Base-by-base conservation (phyloP, 2,888 invertebrate genomes). In the Catocala nupta region DNA sequence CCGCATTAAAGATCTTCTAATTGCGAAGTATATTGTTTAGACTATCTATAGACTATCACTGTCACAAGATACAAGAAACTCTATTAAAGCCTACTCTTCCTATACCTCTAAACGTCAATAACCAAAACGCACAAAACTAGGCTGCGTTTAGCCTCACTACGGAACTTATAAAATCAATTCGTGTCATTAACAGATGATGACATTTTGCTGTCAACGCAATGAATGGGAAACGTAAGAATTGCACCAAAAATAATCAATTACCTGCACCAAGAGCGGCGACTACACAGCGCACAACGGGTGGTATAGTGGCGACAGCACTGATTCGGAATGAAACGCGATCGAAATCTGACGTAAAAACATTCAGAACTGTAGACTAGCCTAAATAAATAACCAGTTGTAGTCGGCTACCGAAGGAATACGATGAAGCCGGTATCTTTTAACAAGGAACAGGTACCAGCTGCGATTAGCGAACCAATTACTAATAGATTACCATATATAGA, bases 161-260 rank as follows among this genome's bases (percentile, higher is more conserved):
- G 25, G 25, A 25, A 25, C 25, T 25, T 3, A 3, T 25, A 25
- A 25, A 25, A 25, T 25, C 25, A 25, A 25, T 39, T 39, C 8
- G 9, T 39, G 36, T 33, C 33, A 1, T 49, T 11, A 33, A 4
- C 36, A 49, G 11, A 33, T 34, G n/a, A 34, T 50, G 49, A 50
- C 34, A 34, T 2, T 25, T n/a, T 34, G n/a, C 1, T 25, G 34
- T 48, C 49, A 33, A 34, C n/a, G 25, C 49, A 25, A 33, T 50
- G 49, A 50, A 50, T 50, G 25, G 9, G 13, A 48, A 7, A 50
- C 6, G 49, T 16, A 50, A 59, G 12, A 12, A 39, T 33, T 13
- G n/a, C 25, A 44, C 70, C 62, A 63, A 55, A 51, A 54, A 66
- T 51, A 71, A 69, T 63, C 69, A 69, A 71, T 72, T 61, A 54